A percentile compares a stretch with the other conserved stretches of the same genome.
These are phyloP conservation scores for Mus caroli DNA, from an alignment of 2,797 vertebrate species.

Conservation along the genomic window DNA sequence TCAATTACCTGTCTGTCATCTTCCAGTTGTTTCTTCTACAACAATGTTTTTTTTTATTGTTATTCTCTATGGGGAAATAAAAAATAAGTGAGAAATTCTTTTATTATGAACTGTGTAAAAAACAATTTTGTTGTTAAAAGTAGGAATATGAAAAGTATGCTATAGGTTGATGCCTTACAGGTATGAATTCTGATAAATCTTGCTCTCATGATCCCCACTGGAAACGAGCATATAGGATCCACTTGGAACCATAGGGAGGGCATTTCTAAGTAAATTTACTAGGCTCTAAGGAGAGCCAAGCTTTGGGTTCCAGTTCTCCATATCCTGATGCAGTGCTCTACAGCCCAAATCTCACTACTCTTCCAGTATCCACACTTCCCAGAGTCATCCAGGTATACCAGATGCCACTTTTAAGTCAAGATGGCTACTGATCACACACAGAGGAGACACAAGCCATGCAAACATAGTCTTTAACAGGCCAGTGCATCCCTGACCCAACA, in stretches of 20 bases:
- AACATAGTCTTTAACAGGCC: background rate
- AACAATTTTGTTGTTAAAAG: background rate
- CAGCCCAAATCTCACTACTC: background rate
- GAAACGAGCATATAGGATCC: background rate
- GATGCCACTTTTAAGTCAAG: background rate
- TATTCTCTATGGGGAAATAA: constrained; percentile 28
- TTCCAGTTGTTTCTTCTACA: background rate
- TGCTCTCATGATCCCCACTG: background rate
- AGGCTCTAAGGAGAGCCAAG: constrained; percentile 48
- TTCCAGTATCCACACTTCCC: background rate
- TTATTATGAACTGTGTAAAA: background rate
- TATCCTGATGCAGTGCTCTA: background rate
- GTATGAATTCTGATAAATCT: constrained; percentile 42
- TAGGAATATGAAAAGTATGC: background rate
- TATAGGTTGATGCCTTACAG: background rate
- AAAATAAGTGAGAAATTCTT: background rate
- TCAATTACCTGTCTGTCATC: background rate
- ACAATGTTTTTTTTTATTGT: background rate
- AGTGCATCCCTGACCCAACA: background rate
- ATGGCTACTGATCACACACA: background rate
- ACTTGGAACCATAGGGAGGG: background rate
- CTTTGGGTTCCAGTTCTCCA: constrained; percentile 3
- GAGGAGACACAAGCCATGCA: background rate
- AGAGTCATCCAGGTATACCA: background rate
- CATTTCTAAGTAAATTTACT: constrained; percentile 26